phyloP scores from a whole-genome alignment of 2,888 invertebrate species.

The Idaea aversata region DNA sequence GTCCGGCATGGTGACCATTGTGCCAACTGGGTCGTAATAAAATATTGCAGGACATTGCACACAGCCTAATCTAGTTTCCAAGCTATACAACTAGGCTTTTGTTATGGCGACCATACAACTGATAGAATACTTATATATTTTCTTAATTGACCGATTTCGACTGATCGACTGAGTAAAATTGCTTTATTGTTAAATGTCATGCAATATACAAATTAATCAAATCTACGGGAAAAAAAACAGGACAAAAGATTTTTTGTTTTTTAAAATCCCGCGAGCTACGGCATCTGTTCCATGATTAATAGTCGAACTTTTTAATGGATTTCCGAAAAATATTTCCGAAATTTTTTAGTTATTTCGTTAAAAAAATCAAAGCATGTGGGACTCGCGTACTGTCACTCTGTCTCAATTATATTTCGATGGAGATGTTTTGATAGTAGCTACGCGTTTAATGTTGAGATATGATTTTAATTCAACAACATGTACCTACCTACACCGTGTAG shows the following conservation, averaged over 20 bases:
- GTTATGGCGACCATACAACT: no score
- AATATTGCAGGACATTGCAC: no score
- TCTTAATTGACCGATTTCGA: not conserved
- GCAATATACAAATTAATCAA: slow-evolving; percentile 16
- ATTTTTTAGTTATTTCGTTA: slow-evolving; percentile 37
- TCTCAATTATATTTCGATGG: slow-evolving; percentile 16
- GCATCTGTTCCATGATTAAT: slow-evolving; percentile 76
- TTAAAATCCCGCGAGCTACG: slow-evolving; percentile 45
- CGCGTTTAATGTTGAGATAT: not conserved
- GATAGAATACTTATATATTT: no score
- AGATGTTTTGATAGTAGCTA: slow-evolving; percentile 39
- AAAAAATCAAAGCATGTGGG: slow-evolving; percentile 73
- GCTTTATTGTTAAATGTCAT: not conserved
- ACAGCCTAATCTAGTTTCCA: no score
- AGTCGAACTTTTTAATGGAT: slow-evolving; percentile 67
- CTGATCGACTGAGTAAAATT: not conserved
- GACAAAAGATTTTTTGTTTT: slow-evolving; percentile 40
- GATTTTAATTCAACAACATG: slow-evolving; percentile 8
- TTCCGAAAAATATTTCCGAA: slow-evolving; percentile 66
- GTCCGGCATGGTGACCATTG: no score
- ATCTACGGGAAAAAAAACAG: slow-evolving; percentile 42
- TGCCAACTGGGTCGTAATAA: no score
- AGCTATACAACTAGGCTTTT: no score
- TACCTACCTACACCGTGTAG: slow-evolving; percentile 12
- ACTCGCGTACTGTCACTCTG: slow-evolving; percentile 54